Conservation (phyloP, 2,113 vertebrate species). For the Hyaena hyaena region DNA sequence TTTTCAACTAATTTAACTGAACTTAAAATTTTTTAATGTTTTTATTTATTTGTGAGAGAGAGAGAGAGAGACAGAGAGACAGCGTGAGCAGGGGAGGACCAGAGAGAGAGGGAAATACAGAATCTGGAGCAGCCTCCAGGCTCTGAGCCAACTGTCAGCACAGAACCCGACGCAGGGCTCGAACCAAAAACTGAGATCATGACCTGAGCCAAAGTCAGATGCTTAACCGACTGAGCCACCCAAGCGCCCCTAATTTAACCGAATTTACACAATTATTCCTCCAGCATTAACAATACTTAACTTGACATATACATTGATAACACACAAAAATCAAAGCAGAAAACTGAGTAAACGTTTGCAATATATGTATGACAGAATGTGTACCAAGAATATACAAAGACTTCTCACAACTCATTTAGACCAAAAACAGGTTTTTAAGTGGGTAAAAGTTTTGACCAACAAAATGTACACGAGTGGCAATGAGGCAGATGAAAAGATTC, state of each 20-base stretch:
- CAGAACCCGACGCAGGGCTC: too few relatives aligned
- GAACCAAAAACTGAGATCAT: too few relatives aligned
- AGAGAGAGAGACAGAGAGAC: too few relatives aligned
- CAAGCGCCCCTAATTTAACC: background rate
- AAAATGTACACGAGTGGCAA: background rate
- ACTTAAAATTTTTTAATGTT: background rate
- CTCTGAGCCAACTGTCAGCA: too few relatives aligned
- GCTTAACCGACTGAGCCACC: too few relatives aligned
- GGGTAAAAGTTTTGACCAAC: background rate
- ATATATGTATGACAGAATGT: background rate
- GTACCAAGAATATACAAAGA: background rate
- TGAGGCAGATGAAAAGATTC: background rate
- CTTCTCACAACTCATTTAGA: background rate
- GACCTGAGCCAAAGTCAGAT: too few relatives aligned
- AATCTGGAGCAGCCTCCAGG: too few relatives aligned
- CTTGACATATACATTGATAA: background rate
- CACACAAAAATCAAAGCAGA: background rate
- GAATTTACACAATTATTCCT: conserved; percentile 13
- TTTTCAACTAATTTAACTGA: conserved; percentile 17
- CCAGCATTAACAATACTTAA: background rate
- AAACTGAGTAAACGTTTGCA: background rate
- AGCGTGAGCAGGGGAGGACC: too few relatives aligned
- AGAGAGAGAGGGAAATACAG: too few relatives aligned
- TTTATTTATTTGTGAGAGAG: too few relatives aligned
- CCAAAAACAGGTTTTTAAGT: background rate